Base-by-base conservation (phyloP, 2,113 vertebrate species). In the Hippocampus comes region DNA sequence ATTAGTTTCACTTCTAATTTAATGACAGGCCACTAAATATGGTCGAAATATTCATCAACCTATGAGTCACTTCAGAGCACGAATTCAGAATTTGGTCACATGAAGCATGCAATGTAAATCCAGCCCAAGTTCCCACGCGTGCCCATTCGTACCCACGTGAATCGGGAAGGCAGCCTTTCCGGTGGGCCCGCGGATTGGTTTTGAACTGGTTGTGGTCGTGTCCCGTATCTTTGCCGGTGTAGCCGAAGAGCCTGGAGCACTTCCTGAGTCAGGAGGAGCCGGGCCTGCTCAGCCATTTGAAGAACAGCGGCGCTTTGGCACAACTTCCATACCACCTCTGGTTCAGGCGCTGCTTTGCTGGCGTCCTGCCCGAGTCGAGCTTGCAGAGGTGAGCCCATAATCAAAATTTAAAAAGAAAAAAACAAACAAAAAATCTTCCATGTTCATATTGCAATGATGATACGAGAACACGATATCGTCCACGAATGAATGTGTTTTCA, bases 181-280 rank as follows among this genome's bases (percentile, higher is more conserved):
- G 17, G 20, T 66, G 34, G 21, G 51, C 2, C 20, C 9, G 51
- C 9, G 57, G 12, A 30, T 59, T 3, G 12, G 12, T 15, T 27
- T 59, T 6, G 15, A 61, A 34, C 34, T 8, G 15, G 5, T 76
- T 63, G 18, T 23, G 11, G 41, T 56, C 75, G 79, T 84, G 70
- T 51, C 17, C 20, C 68, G 34, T 38, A 46, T 65, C 1, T 63
- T 57, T 42, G 17, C 5, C 9, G 15, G 9, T 73, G 67, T 73
- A 99, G 97, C 96, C 96, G 20, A 99, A 97, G 91, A 87, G 94
- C 81, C 90, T 99, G 87, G 96, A 99, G 87, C 95, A 98, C 48
- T 98, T 96, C 82, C 91, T 99, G 89, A 95, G 90, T 82, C 90
- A 96, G 86, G 97, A 99, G 88, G 97, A 99, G 5, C 92, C 84